Evolutionary conservation across 2,888 invertebrate species (phyloP), one percentile per base, ranked within the genome.

Genomic region (Coecobrya sp.): DNA sequence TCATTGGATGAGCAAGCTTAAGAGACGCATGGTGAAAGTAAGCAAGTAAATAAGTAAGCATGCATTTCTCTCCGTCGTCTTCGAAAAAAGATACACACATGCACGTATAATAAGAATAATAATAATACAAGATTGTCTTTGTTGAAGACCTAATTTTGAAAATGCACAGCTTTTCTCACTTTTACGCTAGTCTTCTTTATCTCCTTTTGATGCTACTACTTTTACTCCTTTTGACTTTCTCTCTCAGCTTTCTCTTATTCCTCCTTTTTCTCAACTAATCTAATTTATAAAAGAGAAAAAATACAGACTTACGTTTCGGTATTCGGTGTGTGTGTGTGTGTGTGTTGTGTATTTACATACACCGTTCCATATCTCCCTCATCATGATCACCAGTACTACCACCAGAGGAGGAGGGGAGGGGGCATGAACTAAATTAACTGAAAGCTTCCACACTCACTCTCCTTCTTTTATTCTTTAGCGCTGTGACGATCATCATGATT

Each of bases 271-370:
- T 45, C 59, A 3, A 22, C 42, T 91, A 86, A 91, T 91, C 86
- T 91, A 86, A 91, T 91, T 91, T 91, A 36, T 11, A 85, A 27
- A 84, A 55, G 62, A 87, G 62, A n/a, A 10, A 49, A 36, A 59
- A 81, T 1, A 76, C 25, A 76, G 49, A 70, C 49, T 76, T 49
- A 49, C 45, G 22, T 49, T 76, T 76, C 49, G 22, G 49, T 49
- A 49, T 76, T 25, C 49, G 19, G 11, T 11, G 70, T 42, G 22
- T 13, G 49, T 76, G 49, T 25, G 25, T 8, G 11, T 11, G 70
- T 42, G 22, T 13, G 49, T 76, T 8, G 45, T 76, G 19, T 22
- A 49, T 76, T 76, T 70, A 42, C 70, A 70, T 70, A 70, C 36
- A 70, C 36, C 42, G 11, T 36, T n/a, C 16, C 65, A 19, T 42